Percentiles rank a stretch among this genome's conserved stretches.
These are phyloP conservation scores for Eudemis profundana DNA, from an alignment of 2,888 invertebrate species.

Conservation along the genomic window DNA sequence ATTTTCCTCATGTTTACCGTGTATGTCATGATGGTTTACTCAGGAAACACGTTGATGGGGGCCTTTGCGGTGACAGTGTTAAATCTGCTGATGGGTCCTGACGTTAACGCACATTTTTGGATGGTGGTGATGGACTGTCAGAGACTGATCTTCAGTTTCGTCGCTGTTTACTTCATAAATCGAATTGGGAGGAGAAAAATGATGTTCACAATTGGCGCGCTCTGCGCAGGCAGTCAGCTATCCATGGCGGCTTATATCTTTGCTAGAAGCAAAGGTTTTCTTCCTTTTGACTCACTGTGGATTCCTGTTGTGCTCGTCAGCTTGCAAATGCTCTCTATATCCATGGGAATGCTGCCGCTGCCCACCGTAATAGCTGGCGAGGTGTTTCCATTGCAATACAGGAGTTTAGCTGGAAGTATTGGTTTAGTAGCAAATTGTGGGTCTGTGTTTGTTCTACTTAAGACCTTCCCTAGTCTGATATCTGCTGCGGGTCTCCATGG, in stretches of 20 bases:
- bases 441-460: conserved; percentile 86
- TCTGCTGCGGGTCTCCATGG: conserved; percentile 79
- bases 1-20: conserved; percentile 85
- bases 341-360: conserved; percentile 86
- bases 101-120: conserved; percentile 86
- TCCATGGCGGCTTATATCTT: conserved; percentile 77
- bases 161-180: conserved; percentile 86
- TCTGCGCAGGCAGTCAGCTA: conserved; percentile 84
- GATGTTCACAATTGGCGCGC: conserved; percentile 83
- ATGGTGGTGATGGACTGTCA: conserved; percentile 87
- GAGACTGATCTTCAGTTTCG: conserved; percentile 83
- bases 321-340: conserved; percentile 82
- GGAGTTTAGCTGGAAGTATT: conserved; percentile 86
- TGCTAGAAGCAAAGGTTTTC: conserved; percentile 53
- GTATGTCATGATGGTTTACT: conserved; percentile 86
- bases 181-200: conserved; percentile 85
- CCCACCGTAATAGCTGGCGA: conserved; percentile 90
- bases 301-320: conserved; percentile 79
- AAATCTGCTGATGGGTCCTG: conserved; percentile 81
- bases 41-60: conserved; percentile 88
- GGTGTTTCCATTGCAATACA: conserved; percentile 86
- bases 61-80: conserved; percentile 88
- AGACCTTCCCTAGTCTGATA: conserved; percentile 85
- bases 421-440: conserved; percentile 84
- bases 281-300: conserved; percentile 68